Base-by-base conservation (phyloP, 2,888 invertebrate genomes). In the Melinaea marsaeus region DNA sequence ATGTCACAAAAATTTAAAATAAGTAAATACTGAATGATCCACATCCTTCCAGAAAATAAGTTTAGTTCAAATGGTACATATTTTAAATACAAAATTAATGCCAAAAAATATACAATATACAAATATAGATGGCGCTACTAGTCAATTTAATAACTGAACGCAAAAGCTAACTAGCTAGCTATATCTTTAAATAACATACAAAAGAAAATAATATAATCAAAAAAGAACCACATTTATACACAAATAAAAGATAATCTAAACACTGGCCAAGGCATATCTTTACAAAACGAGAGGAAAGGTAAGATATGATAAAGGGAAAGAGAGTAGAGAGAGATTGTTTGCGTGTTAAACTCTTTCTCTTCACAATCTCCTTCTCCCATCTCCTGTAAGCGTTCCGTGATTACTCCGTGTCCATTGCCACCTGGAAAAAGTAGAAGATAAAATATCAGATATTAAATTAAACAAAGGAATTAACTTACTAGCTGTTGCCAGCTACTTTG, bases 401-500 rank as follows among this genome's bases (percentile, higher is more conserved):
- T 79, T 89, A 91, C 76, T 91, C 91, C 64, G 91, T 90, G 64
- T 91, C 91, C 91, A 91, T 91, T 46, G 90, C 89, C 72, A 88
- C 86, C 91, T 91, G 80, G 1, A 85, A 84, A 70, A 58, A 42
- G 55, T 63, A 46, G n/a, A n/a, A 65, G 5, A 61, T 48, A 46
- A 22, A 35, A 58, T 13, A 32, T 22, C 51, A 13, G 13, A 7
- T 59, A 13, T 37, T 65, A 22, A n/a, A 2, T 5, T 48, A 4
- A 48, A 48, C 13, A 22, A 48, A 13, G n/a, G 48, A 6, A 13
- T 48, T 6, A 48, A 48, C 6, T 2, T 2, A 48, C 22, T 5
- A 9, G 11, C 45, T 22, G 22, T 37, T 37, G 7, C 37, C 4
- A 6, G 37, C 2, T 4, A 37, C 7, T 37, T 37, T 4, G 37